Conservation (phyloP, 2,113 vertebrate genomes). For the Melanotaenia duboulayi region DNA sequence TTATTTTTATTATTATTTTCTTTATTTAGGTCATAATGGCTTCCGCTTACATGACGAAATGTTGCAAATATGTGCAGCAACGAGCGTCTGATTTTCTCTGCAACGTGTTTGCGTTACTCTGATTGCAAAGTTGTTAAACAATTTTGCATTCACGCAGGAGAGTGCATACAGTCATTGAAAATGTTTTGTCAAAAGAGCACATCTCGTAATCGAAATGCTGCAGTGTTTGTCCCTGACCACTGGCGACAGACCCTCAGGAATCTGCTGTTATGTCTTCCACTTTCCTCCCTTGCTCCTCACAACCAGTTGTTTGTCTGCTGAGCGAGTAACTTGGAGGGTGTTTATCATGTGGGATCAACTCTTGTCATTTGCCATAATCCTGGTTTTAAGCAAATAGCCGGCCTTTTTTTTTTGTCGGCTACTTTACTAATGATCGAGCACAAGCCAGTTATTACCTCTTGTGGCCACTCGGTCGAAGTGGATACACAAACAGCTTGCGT, state of each 20-base stretch:
- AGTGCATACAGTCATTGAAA: slow-evolving; percentile 22
- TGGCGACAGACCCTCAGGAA: slow-evolving; percentile 73
- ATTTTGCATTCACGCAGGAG: slow-evolving; percentile 30
- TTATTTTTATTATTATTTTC: neutral
- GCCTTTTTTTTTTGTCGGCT: neutral
- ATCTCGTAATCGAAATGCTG: slow-evolving; percentile 50
- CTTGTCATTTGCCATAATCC: slow-evolving; percentile 34
- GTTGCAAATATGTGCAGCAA: slow-evolving; percentile 33
- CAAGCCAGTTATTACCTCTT: slow-evolving; percentile 37
- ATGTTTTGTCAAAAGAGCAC: slow-evolving; percentile 13
- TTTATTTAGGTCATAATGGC: neutral
- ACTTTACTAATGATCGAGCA: slow-evolving; percentile 28
- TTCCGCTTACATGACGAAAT: neutral
- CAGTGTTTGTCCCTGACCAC: slow-evolving; percentile 68
- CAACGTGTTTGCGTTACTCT: neutral
- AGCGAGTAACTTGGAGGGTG: slow-evolving; percentile 14
- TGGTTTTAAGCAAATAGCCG: slow-evolving; percentile 22
- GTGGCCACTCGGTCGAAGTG: slow-evolving; percentile 45
- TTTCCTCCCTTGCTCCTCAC: slow-evolving; percentile 25
- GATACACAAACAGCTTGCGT: slow-evolving; percentile 57
- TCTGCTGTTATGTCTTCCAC: slow-evolving; percentile 78
- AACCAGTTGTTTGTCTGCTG: slow-evolving; percentile 41
- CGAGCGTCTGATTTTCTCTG: slow-evolving; percentile 1
- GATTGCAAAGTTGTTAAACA: slow-evolving; percentile 7
- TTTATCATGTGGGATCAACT: slow-evolving; percentile 45